These are phyloP conservation scores for Tupaia chinensis DNA, from an alignment of 2,113 vertebrate genomes.

Conservation along the genomic window DNA sequence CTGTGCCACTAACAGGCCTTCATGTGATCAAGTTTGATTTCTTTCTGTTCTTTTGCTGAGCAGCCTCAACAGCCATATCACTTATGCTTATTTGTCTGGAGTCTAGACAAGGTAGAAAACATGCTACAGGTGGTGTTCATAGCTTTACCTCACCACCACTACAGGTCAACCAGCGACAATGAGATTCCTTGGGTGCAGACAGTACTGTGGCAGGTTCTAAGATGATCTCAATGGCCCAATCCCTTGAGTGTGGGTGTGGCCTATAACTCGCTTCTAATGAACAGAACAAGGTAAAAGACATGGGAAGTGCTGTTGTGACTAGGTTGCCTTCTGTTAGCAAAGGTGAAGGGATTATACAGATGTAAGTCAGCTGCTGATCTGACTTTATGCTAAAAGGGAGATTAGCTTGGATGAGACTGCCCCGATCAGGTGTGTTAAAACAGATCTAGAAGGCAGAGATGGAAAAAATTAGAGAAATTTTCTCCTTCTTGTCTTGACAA, in stretches of 20 bases:
- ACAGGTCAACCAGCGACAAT: not conserved
- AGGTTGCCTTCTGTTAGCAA: not conserved
- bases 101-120: not conserved
- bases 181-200: not conserved
- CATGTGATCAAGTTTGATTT: not conserved
- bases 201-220: not conserved
- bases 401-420: not conserved
- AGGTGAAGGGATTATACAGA: not conserved
- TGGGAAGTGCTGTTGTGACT: not conserved
- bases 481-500: not conserved
- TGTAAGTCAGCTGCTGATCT: not conserved
- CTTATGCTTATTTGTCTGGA: not conserved
- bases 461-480: not conserved
- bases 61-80: not conserved
- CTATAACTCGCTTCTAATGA: not conserved
- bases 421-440: not conserved
- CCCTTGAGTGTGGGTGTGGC: not conserved
- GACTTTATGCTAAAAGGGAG: not conserved
- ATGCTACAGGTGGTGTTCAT: not conserved
- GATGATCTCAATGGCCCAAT: not conserved
- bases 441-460: not conserved
- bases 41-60: not conserved
- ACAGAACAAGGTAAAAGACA: not conserved
- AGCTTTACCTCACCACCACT: not conserved
- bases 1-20: too few relatives aligned